Percentiles rank a stretch among this genome's conserved stretches.
Conservation (phyloP, 1,140 invertebrate genomes). For the Macrosteles quadrilineatus region DNA sequence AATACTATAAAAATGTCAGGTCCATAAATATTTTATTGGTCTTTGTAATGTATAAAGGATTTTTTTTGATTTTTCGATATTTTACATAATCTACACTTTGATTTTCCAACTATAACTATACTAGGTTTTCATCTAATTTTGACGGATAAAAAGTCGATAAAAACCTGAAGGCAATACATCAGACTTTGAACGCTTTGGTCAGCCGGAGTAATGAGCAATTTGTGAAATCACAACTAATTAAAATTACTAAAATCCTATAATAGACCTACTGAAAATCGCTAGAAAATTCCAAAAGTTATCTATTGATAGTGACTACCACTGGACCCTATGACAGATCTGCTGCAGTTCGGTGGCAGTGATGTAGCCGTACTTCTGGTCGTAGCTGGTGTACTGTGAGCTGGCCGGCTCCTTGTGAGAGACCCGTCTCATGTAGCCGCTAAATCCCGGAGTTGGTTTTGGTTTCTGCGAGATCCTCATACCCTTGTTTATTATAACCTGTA, state of each 20-base stretch:
- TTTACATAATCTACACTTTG: too few species aligned
- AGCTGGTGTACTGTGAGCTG: constrained; percentile 4
- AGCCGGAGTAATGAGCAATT: constrained; percentile 5
- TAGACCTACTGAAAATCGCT: neutral
- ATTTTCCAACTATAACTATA: neutral
- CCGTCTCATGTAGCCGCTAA: neutral
- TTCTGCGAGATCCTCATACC: neutral
- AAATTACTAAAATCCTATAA: neutral
- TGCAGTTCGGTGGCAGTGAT: constrained; percentile 27
- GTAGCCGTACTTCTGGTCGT: constrained; percentile 30
- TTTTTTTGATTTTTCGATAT: too few species aligned
- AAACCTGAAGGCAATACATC: neutral
- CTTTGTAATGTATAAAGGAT: too few species aligned
- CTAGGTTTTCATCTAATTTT: neutral
- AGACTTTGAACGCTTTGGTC: neutral
- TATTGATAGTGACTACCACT: constrained; percentile 10
- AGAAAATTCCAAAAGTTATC: neutral
- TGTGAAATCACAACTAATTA: constrained; percentile 10
- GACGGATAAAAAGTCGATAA: constrained; percentile 8
- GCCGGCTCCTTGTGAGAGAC: neutral
- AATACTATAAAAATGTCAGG: too few species aligned
- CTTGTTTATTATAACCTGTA: constrained; percentile 5
- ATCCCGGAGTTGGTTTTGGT: neutral
- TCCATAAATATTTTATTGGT: too few species aligned
- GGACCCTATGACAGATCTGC: constrained; percentile 4